Base-by-base conservation (phyloP, 2,888 invertebrate genomes). In the Synanthedon andrenaeformis region DNA sequence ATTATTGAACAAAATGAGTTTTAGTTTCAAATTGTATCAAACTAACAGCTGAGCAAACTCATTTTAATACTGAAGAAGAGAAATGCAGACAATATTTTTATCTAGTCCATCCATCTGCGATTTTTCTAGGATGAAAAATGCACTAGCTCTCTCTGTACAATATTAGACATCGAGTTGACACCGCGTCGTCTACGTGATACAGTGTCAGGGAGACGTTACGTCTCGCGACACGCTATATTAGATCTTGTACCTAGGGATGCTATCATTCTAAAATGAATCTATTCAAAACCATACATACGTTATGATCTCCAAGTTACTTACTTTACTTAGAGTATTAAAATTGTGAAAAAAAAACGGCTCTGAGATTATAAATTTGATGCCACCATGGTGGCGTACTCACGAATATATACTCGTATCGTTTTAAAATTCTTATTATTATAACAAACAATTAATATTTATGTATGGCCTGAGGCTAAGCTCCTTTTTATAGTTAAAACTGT, bases 151-250 rank as follows among this genome's bases (percentile, higher is more conserved):
- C 35, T 35, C 45, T n/a, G 13, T 45, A 14, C 45, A 45, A 62
- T 63, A 63, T 63, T 64, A 62, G 65, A 62, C 45, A 14, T 45
- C 13, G 13, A 45, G 45, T 45, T 45, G 45, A 45, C 45, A 45
- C 45, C 45, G n/a, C 45, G 45, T 13, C n/a, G n/a, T 13, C 45
- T n/a, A 45, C 45, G 45, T 45, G 45, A 45, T 14, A 45, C 45
- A 6, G 13, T 12, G 35, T 35, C 35, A 35, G n/a, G 51, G 41
- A 53, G 61, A 57, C 55, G 56, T 52, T 51, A 57, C 55, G 56
- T 52, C 52, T 55, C 51, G 51, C 17, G 54, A 56, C 55, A 55
- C 57, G 56, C 55, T 55, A 54, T 35, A 35, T 35, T 35, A 35
- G 35, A 35, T 35, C 35, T 52, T 42, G 42, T 41, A 42, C 42